Base-by-base conservation (phyloP, 2,888 invertebrate genomes). In the Pseudococcus viburni region DNA sequence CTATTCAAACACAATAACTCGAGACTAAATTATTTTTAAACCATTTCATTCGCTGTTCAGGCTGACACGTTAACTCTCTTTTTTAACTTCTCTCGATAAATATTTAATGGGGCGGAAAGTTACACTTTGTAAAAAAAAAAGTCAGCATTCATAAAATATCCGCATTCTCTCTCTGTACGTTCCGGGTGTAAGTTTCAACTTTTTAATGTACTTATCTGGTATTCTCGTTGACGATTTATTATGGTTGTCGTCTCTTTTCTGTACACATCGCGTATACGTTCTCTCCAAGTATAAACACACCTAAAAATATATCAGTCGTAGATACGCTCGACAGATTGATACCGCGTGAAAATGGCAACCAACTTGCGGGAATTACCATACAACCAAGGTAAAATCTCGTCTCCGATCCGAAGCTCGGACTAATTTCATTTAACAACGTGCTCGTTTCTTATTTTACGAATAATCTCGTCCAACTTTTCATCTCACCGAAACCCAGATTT, bases 191-290 rank as follows among this genome's bases (percentile, higher is more conserved):
- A 73, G 12, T 73, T 80, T 80, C 42, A 80, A 80, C 80, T 87
- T 87, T 87, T 87, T 83, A 87, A 87, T 87, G 87, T 87, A 87
- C 87, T 80, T 87, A 87, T 87, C 87, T 87, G 87, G 87, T 87
- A 80, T 42, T 42, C 42, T 42, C 80, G 68, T 73, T 80, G 80
- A 80, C 80, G 42, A 80, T 80, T 80, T 80, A 80, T 80, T 80
- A 80, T 80, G 17, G 68, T 73, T 33, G 68, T 73, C 68, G 64
- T 64, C 64, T 73, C 68, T 73, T 33, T 73, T 33, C 26, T 33
- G 3, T 73, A 15, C 55, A 12, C 15, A 55, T 55, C 11, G 12
- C 15, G 55, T 55, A 55, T 17, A 17, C 15, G 11, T 12, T 11
- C 51, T 12, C 55, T 12, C 11, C 4, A 17, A 55, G 26, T 33